Evolutionary conservation across 2,797 vertebrate genomes (phyloP), one percentile per base, ranked within the genome.

Genomic region (Rhabdophis nuchalis): DNA sequence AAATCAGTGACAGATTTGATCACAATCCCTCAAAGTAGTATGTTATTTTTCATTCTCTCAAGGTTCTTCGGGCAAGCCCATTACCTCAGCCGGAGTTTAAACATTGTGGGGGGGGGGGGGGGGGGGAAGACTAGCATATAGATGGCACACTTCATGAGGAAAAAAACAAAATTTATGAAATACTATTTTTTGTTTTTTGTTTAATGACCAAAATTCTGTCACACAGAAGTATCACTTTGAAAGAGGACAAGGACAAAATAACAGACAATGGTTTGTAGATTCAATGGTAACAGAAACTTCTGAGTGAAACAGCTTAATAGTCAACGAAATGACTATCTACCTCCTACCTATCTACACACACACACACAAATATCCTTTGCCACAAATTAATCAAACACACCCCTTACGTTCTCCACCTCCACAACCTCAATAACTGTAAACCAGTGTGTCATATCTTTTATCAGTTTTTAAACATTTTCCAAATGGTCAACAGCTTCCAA

Each of bases 161-260:
- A 68, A n/a, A 72, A 72, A 41, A 3, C 7, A 23, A 41, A 41
- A 20, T 77, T 41, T 18, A 23, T 41, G 3, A 18, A 77, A 18
- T 41, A 36, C 8, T 18, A 13, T 64, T n/a, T 64, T 64, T 60
- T 27, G 6, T 58, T 64, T 64, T 68, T 18, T 72, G 7, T 72
- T 72, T 72, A 72, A 36, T 32, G 68, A 58, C 25, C 41, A 96
- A 91, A 89, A 36, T 0, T 56, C 14, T 27, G 64, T 36, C 32
- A 93, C 89, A 88, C 10, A 95, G 85, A 95, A 90, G 87, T 36
- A 88, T 89, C 92, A 92, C 91, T 94, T 57, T 91, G 87, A 96
- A 95, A 94, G 3, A 3, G 41, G 89, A 4, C 5, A 64, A 77
- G 56, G 10, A 82, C 27, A 56, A 25, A 27, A 82, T 0, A 14